Evolutionary conservation across 2,113 vertebrate genomes (phyloP).

Genomic region (Mystacornis crossleyi): DNA sequence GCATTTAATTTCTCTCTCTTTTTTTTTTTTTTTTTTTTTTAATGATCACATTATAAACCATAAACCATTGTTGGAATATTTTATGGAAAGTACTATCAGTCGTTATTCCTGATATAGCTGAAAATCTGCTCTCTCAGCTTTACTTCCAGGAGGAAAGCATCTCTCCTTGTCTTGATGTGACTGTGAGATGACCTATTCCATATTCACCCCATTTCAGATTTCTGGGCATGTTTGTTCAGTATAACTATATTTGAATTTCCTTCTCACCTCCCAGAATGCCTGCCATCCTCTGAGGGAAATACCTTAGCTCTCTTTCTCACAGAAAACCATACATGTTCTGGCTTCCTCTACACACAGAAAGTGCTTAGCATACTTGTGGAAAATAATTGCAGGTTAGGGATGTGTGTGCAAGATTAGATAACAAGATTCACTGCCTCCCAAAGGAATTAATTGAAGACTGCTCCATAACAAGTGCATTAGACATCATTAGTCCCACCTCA

Average conservation of each 20-base stretch:
- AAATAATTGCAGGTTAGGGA: constrained; percentile 8
- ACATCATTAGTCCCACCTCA: constrained; percentile 24
- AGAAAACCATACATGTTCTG: neutral
- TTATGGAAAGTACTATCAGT: neutral
- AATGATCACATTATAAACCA: neutral
- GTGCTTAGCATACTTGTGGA: neutral
- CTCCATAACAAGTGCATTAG: constrained; percentile 40
- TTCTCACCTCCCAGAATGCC: neutral
- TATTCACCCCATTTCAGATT: neutral
- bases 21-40: neutral
- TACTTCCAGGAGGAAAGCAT: neutral
- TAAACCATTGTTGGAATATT: neutral
- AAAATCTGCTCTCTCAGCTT: neutral
- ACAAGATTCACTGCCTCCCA: neutral
- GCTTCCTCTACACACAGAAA: neutral
- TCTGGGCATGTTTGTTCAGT: neutral
- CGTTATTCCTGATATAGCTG: neutral
- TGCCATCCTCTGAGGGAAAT: neutral
- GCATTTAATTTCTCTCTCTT: neutral
- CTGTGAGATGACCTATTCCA: neutral
- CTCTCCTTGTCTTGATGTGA: neutral
- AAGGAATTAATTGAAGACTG: constrained; percentile 3
- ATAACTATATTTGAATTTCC: neutral
- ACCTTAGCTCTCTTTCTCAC: neutral
- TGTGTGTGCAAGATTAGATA: constrained; percentile 25